Conservation (phyloP, 2,113 vertebrate species). For the Casuarius casuarius region DNA sequence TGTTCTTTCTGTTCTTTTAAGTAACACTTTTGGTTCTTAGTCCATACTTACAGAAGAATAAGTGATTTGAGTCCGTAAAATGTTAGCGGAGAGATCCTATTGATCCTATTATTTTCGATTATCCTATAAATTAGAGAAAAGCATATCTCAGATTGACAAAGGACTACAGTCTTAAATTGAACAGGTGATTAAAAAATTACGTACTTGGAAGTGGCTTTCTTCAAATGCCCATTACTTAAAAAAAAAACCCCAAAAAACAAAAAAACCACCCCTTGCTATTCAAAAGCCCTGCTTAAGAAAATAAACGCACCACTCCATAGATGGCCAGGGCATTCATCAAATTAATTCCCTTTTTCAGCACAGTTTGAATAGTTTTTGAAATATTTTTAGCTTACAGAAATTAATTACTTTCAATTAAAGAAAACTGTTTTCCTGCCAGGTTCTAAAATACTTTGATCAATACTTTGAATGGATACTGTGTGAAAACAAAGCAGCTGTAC, state of each 20-base stretch:
- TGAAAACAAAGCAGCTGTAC: background rate
- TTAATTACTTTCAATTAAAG: background rate
- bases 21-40: background rate
- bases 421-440: background rate
- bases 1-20: background rate
- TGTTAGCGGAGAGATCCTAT: slow-evolving; percentile 85
- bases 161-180: background rate
- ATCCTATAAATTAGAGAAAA: slow-evolving; percentile 80
- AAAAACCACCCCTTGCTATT: background rate
- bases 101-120: slow-evolving; percentile 93
- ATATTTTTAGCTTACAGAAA: background rate
- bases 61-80: slow-evolving; percentile 93
- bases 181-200: background rate
- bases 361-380: background rate
- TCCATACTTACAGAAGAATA: slow-evolving; percentile 90
- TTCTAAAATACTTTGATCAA: background rate
- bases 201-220: background rate
- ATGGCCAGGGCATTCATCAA: background rate
- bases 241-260: too few relatives aligned
- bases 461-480: background rate
- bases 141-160: background rate
- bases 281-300: background rate
- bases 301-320: background rate
- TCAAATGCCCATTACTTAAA: background rate
- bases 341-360: background rate